A percentile compares a stretch with the other conserved stretches of the same genome.
phyloP scores from a whole-genome alignment of 1,140 invertebrate species.

The Microplitis demolitor region DNA sequence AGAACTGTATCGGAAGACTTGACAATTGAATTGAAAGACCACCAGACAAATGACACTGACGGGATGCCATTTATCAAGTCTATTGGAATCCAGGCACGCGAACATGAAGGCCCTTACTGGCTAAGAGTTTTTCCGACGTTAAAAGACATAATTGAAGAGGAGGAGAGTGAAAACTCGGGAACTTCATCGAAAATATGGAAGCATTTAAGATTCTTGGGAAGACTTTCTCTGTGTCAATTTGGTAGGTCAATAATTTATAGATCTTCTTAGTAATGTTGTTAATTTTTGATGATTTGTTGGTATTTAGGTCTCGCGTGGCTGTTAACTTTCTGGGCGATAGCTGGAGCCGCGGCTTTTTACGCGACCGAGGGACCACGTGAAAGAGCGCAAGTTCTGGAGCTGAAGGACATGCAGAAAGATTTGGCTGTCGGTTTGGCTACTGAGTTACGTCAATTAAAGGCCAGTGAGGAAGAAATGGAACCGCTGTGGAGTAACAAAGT shows the following conservation, averaged over 20 bases:
- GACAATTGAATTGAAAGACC: conserved; percentile 28
- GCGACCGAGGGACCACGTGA: conserved; percentile 67
- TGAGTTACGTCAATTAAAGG: conserved; percentile 59
- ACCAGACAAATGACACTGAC: conserved; percentile 27
- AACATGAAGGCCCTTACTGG: conserved; percentile 54
- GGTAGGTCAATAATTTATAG: conserved; percentile 36
- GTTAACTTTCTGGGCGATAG: conserved; percentile 63
- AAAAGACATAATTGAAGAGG: conserved; percentile 47
- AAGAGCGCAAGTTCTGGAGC: conserved; percentile 56
- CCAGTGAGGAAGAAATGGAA: conserved; percentile 51
- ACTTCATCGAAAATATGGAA: conserved; percentile 41
- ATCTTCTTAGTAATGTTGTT: background rate
- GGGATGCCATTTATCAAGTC: conserved; percentile 41
- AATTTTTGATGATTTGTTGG: background rate
- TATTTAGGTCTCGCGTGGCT: conserved; percentile 59
- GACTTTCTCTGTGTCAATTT: conserved; percentile 54
- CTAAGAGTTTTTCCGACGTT: conserved; percentile 58
- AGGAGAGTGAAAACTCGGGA: conserved; percentile 25
- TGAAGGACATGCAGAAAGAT: conserved; percentile 60
- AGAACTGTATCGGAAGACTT: conserved; percentile 39
- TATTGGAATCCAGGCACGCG: conserved; percentile 56
- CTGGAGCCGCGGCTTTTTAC: conserved; percentile 65
- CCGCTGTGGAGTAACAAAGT: conserved; percentile 62
- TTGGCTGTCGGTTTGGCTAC: conserved; percentile 61
- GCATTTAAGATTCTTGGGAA: conserved; percentile 51